These are phyloP conservation scores for Leucosticte australis DNA, from an alignment of 2,113 vertebrate genomes.

Conservation along the genomic window DNA sequence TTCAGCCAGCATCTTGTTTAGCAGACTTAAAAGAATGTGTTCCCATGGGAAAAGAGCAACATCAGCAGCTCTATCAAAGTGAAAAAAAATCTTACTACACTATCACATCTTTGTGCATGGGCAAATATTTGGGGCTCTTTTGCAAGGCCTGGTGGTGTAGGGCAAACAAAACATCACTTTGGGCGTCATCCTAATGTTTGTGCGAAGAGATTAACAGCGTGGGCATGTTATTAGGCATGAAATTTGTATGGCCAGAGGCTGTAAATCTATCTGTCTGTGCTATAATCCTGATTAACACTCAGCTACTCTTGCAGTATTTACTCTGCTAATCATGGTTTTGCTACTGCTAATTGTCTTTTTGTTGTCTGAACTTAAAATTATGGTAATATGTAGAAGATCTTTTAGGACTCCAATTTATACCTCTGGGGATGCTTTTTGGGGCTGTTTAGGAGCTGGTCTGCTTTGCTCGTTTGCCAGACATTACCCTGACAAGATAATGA, in stretches of 20 bases:
- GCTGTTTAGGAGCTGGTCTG: not conserved
- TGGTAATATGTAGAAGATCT: not conserved
- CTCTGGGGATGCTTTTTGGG: not conserved
- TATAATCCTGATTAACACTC: not conserved
- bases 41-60: conserved; percentile 5
- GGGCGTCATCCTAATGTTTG: rapidly evolving
- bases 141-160: not conserved
- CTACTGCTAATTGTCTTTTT: not conserved
- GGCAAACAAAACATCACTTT: not conserved
- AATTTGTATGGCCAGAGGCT: not conserved
- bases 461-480: not conserved
- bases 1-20: not conserved
- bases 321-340: not conserved
- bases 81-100: not conserved
- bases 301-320: not conserved
- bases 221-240: not conserved
- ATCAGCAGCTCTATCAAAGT: not conserved
- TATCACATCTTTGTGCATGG: not conserved
- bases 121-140: not conserved
- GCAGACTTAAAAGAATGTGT: not conserved
- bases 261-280: not conserved
- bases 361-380: not conserved
- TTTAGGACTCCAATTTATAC: not conserved
- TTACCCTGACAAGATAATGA: not conserved
- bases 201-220: not conserved